A percentile compares a stretch with the other conserved stretches of the same genome.
phyloP scores from a whole-genome alignment of 2,113 vertebrate species.

The Microtus oregoni region DNA sequence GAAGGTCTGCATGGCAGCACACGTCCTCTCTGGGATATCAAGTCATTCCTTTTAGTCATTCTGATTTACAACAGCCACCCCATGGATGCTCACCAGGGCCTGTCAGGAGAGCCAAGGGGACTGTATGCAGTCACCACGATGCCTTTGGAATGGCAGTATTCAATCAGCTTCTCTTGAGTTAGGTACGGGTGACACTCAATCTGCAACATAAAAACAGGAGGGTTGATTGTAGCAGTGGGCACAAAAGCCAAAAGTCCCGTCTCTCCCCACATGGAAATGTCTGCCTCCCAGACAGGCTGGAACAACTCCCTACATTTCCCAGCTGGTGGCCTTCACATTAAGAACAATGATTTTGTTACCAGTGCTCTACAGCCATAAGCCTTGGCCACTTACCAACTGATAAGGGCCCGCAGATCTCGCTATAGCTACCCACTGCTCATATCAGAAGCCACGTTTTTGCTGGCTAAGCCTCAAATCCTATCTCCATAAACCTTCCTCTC shows the following conservation, averaged over 20 bases:
- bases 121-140: constrained; percentile 95
- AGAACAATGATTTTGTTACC: background rate
- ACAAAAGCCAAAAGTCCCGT: background rate
- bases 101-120: constrained; percentile 95
- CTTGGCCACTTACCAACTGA: background rate
- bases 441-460: background rate
- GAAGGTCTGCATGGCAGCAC: background rate
- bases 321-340: background rate
- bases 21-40: background rate
- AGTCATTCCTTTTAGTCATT: background rate
- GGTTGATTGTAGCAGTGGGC: background rate
- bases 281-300: background rate
- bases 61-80: background rate
- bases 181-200: constrained; percentile 96
- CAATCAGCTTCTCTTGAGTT: constrained; percentile 94
- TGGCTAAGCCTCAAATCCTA: background rate
- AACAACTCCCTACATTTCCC: background rate
- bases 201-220: constrained; percentile 80
- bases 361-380: background rate
- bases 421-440: rapidly evolving
- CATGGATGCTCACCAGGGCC: constrained; percentile 90
- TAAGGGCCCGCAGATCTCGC: background rate
- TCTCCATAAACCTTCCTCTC: background rate
- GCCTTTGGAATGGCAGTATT: constrained; percentile 93
- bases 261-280: background rate